phyloP scores from a whole-genome alignment of 2,888 invertebrate species.

The Nudaria mundana region DNA sequence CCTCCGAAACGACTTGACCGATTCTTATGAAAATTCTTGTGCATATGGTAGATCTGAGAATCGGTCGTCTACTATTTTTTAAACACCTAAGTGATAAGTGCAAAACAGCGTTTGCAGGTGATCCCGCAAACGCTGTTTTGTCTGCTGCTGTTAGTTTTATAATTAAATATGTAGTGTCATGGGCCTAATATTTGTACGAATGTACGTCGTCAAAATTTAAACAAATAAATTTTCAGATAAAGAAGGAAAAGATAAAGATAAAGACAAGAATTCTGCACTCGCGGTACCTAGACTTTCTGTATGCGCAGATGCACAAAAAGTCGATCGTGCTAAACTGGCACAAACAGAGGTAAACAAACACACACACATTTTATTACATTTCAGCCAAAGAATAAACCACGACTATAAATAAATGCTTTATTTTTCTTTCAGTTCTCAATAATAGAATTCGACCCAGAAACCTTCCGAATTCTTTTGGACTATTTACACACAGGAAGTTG shows the following conservation, averaged over 20 bases:
- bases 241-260: conserved; percentile 89
- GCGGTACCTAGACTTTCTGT: conserved; percentile 94
- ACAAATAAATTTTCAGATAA: conserved; percentile 81
- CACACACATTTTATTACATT: neutral
- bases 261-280: conserved; percentile 88
- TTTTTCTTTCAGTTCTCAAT: conserved; percentile 88
- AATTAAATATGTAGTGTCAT: too few relatives aligned
- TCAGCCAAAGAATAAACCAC: neutral
- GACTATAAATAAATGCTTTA: neutral
- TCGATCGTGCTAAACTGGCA: conserved; percentile 93
- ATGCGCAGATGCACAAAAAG: conserved; percentile 96
- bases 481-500: conserved; percentile 96
- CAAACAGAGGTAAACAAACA: conserved; percentile 89
- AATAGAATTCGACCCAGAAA: conserved; percentile 97
- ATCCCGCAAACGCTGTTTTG: too few relatives aligned
- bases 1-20: too few relatives aligned
- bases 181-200: neutral
- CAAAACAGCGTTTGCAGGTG: too few relatives aligned
- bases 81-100: too few relatives aligned
- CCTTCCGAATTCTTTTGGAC: conserved; percentile 93
- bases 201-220: neutral
- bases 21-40: too few relatives aligned
- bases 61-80: too few relatives aligned
- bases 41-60: too few relatives aligned
- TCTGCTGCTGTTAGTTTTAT: too few relatives aligned